Percentiles rank a stretch among this genome's conserved stretches.
phyloP scores from a whole-genome alignment of 37 sponge, comb jelly and placozoan species.

The Beroe forskalii region DNA sequence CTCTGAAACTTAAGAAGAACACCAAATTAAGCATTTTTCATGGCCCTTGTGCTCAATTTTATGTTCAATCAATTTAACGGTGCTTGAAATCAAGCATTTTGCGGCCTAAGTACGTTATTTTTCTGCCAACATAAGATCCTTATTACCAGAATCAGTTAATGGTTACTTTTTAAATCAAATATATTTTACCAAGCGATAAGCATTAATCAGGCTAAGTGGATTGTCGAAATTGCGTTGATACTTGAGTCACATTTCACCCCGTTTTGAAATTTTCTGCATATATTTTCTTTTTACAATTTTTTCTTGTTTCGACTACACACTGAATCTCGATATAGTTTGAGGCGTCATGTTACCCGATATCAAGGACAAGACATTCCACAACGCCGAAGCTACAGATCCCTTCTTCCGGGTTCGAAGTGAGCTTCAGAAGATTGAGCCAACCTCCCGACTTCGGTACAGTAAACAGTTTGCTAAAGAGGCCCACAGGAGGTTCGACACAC shows the following conservation, averaged over 20 bases:
- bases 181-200: neutral
- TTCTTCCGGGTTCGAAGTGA: constrained; percentile 43
- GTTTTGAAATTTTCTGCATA: too few species aligned
- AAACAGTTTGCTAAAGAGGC: constrained; percentile 50
- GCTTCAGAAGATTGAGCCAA: constrained; percentile 10
- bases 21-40: neutral
- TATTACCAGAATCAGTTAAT: too few species aligned
- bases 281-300: neutral
- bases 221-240: neutral
- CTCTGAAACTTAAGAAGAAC: neutral
- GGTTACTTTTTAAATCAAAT: too few species aligned
- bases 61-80: too few species aligned
- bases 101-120: too few species aligned
- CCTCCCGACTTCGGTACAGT: constrained; percentile 42
- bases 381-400: constrained; percentile 52
- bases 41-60: too few species aligned
- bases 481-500: neutral
- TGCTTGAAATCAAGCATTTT: too few species aligned
- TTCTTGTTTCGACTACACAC: neutral
- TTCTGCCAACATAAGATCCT: too few species aligned
- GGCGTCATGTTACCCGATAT: neutral
- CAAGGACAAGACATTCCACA: neutral
- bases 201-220: neutral
- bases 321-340: neutral
- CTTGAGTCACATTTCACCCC: neutral